Evolutionary conservation across 2,888 invertebrate species (phyloP), one percentile per base, ranked within the genome.

Genomic region (Synanthedon vespiformis): DNA sequence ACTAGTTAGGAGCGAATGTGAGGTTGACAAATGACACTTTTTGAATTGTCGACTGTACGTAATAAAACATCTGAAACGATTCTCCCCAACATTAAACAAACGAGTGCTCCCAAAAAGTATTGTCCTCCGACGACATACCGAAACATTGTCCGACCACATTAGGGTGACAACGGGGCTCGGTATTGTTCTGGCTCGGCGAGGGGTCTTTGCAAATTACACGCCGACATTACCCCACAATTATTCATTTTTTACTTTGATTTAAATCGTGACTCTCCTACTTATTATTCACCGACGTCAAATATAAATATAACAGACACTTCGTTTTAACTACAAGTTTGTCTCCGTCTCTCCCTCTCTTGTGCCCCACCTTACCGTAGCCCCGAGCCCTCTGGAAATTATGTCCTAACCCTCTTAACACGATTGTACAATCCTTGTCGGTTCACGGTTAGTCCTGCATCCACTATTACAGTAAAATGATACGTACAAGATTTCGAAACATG

Each of bases 1-100:
- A 34, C 8, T 34, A 34, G 34, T 34, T 34, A 63, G 62, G 34
- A 34, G 56, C 57, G 58, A 57, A 56, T 44, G 44, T 44, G 14
- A 12, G 13, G 13, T 44, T 44, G n/a, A 44, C 11, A 44, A 44
- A 44, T 44, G 44, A 44, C 14, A n/a, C 44, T 13, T 14, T 44
- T 44, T 44, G 14, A 44, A 44, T 44, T 44, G 44, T 12, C 44
- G 10, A 34, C 34, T 34, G 34, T 34, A 34, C 34, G 44, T 44
- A 14, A 14, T 44, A 44, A 44, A 13, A 44, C 44, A 44, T 44
- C 44, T 44, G 14, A 44, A 44, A 44, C 44, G 14, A 44, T 44
- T 44, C 44, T 44, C 44, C 44, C 44, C 44, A 14, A 48, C 48
- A 48, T 48, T 48, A 48, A 48, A 22, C 48, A 48, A 22, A 48